Conservation (phyloP, 2,797 vertebrate genomes). For the Muraenolepis orangiensis region DNA sequence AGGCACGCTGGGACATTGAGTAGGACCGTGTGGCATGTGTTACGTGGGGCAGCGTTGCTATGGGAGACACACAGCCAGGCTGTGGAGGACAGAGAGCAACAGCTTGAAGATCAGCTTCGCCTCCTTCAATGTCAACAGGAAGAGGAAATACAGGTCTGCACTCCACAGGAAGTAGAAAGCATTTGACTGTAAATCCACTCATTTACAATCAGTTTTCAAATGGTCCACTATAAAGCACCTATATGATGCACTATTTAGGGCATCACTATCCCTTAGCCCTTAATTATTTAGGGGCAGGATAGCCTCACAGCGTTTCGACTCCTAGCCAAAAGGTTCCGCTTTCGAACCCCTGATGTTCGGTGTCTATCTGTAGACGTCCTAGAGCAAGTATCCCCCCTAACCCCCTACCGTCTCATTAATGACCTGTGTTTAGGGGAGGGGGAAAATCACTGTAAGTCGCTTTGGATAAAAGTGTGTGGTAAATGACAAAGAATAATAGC, state of each 20-base stretch:
- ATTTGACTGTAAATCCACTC: too few relatives aligned
- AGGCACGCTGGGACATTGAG: conserved; percentile 44
- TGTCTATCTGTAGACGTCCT: neutral
- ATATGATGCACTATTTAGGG: too few relatives aligned
- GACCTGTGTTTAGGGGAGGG: neutral
- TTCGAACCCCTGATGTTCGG: too few relatives aligned
- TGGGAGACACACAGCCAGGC: conserved; percentile 73
- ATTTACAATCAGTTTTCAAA: too few relatives aligned
- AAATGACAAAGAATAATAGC: neutral
- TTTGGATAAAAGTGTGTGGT: neutral
- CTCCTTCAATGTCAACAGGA: conserved; percentile 45
- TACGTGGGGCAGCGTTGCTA: conserved; percentile 60
- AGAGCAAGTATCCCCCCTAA: neutral
- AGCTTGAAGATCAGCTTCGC: conserved; percentile 68
- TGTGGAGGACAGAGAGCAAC: conserved; percentile 60
- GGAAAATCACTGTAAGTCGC: neutral
- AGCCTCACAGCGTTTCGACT: neutral
- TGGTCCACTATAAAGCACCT: too few relatives aligned
- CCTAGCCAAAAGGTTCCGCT: neutral
- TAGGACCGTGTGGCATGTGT: conserved; percentile 61
- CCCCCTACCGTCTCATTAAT: neutral
- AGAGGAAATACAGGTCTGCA: conserved; percentile 36
- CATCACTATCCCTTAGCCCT: too few relatives aligned
- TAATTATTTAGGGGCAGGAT: neutral
- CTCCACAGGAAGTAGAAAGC: neutral